phyloP scores from a whole-genome alignment of 2,888 invertebrate species.

The Kuschelorhynchus macadamiae region DNA sequence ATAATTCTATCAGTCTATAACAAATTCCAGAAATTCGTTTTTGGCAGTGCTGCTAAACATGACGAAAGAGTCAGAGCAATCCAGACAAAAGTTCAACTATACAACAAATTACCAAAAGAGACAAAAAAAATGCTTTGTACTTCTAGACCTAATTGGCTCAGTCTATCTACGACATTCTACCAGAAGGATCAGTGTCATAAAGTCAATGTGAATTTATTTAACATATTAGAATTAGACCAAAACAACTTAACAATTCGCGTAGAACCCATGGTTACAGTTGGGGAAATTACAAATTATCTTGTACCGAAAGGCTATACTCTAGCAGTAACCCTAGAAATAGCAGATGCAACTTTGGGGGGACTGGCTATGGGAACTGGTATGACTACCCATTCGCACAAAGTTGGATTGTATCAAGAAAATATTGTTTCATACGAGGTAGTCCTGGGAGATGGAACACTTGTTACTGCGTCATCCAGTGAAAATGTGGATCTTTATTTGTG shows the following conservation, averaged over 20 bases:
- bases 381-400: conserved; percentile 82
- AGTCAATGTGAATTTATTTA: conserved; percentile 75
- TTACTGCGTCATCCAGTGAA: conserved; percentile 72
- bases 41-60: conserved; percentile 68
- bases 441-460: conserved; percentile 74
- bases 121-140: conserved; percentile 75
- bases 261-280: conserved; percentile 79
- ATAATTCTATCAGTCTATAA: conserved; percentile 67
- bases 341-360: conserved; percentile 79
- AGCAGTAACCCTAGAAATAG: conserved; percentile 78
- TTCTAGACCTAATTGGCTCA: conserved; percentile 79
- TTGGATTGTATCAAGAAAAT: conserved; percentile 79
- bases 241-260: conserved; percentile 73
- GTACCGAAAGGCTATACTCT: conserved; percentile 78
- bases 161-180: conserved; percentile 78
- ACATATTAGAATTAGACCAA: conserved; percentile 75
- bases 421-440: conserved; percentile 78
- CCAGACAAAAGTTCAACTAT: conserved; percentile 71
- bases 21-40: conserved; percentile 64
- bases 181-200: conserved; percentile 76
- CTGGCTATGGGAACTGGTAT: conserved; percentile 80
- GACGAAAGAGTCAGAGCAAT: conserved; percentile 69
- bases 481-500: conserved; percentile 74
- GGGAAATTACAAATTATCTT: conserved; percentile 75
- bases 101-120: conserved; percentile 70